Conservation (phyloP, 2,888 invertebrate genomes). For the Rambutsinella grinnellia region DNA sequence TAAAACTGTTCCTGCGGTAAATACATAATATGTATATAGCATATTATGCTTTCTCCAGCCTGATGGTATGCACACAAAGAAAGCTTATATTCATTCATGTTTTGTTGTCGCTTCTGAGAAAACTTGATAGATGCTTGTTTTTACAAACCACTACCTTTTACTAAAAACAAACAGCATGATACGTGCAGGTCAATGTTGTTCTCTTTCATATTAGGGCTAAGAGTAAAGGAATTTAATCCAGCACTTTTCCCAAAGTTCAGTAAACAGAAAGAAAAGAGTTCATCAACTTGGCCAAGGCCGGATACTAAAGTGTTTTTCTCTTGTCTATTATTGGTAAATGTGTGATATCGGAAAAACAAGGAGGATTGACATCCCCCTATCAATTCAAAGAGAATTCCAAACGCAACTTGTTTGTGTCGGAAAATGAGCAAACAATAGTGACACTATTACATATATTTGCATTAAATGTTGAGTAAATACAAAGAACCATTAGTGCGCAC, state of each 20-base stretch:
- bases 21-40: no score
- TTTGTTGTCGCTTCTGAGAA: no score
- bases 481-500: background rate
- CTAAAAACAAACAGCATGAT: background rate
- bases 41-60: no score
- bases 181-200: background rate
- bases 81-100: no score
- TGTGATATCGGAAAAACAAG: background rate
- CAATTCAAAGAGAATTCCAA: no score
- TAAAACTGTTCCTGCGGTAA: no score
- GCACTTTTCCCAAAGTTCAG: background rate
- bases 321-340: background rate
- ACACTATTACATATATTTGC: background rate
- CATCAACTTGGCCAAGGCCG: constrained; percentile 15
- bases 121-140: background rate
- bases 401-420: no score
- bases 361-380: background rate
- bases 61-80: no score
- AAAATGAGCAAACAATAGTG: background rate
- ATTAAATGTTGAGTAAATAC: background rate
- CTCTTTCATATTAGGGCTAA: background rate
- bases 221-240: no score
- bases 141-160: background rate
- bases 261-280: background rate
- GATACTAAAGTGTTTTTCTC: background rate